These are phyloP conservation scores for Geococcyx californianus DNA, from an alignment of 2,113 vertebrate species.

Conservation along the genomic window DNA sequence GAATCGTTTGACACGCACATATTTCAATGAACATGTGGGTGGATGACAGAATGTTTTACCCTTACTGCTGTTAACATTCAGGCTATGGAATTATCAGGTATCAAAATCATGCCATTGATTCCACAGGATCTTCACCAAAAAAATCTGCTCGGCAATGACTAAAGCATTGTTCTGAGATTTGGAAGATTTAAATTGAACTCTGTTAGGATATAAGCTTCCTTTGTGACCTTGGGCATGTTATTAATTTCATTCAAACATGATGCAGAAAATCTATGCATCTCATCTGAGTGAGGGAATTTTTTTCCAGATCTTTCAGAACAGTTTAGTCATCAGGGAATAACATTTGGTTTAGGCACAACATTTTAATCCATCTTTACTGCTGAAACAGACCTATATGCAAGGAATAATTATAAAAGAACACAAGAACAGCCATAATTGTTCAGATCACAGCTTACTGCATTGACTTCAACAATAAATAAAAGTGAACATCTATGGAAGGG, in stretches of 20 bases:
- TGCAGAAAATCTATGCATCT: not conserved
- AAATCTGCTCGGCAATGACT: not conserved
- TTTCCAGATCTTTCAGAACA: not conserved
- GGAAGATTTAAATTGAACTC: not conserved
- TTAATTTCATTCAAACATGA: not conserved
- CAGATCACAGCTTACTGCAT: not conserved
- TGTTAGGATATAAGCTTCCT: rapidly evolving
- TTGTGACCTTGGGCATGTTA: not conserved
- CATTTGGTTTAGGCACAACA: not conserved
- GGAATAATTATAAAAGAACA: not conserved
- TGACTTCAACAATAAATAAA: not conserved
- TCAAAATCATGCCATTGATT: not conserved
- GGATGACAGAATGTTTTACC: not conserved
- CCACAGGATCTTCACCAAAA: not conserved
- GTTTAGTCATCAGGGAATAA: not conserved
- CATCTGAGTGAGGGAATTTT: not conserved
- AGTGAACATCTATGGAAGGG: not conserved
- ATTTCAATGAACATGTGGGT: not conserved
- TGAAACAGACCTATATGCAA: not conserved
- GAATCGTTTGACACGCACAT: not conserved
- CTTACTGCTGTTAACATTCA: not conserved
- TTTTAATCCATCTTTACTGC: not conserved
- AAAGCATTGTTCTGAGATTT: not conserved
- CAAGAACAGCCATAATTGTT: not conserved
- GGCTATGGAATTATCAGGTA: not conserved